phyloP scores from a whole-genome alignment of 2,888 invertebrate species.

The Epistrophe grossulariae region DNA sequence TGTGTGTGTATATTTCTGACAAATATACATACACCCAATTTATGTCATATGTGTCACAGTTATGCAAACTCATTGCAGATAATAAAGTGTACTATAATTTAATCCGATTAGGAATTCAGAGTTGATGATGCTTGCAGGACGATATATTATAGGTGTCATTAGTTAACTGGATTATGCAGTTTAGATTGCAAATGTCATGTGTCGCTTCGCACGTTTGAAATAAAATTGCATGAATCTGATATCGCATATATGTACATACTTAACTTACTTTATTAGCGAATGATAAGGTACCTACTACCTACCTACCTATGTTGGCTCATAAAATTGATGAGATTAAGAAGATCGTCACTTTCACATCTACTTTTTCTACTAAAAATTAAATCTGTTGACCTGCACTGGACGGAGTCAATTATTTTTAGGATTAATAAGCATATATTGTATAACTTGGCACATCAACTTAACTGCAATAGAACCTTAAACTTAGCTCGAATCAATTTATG shows the following conservation, averaged over 20 bases:
- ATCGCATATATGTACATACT: not conserved
- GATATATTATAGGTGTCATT: conserved; percentile 18
- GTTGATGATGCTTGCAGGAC: conserved; percentile 41
- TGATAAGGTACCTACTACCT: too few relatives aligned
- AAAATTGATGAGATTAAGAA: not conserved
- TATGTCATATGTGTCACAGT: conserved; percentile 27
- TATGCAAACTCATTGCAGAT: conserved; percentile 44
- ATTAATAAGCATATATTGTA: too few relatives aligned
- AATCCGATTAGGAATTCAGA: conserved; percentile 47
- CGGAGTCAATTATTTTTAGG: too few relatives aligned
- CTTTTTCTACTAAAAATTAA: too few relatives aligned
- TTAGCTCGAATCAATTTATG: too few relatives aligned
- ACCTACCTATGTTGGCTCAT: not conserved
- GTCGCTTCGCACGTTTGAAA: conserved; percentile 13
- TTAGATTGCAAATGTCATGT: conserved; percentile 28
- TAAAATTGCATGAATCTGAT: not conserved
- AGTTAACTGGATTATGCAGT: conserved; percentile 28
- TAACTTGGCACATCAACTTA: too few relatives aligned
- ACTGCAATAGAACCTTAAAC: too few relatives aligned
- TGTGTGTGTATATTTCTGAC: conserved; percentile 30
- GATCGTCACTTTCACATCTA: too few relatives aligned
- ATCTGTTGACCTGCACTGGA: too few relatives aligned
- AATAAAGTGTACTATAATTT: conserved; percentile 46
- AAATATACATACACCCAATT: conserved; percentile 9
- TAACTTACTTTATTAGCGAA: not conserved